Conservation (phyloP, 2,797 vertebrate species). For the Scolopax rusticola region DNA sequence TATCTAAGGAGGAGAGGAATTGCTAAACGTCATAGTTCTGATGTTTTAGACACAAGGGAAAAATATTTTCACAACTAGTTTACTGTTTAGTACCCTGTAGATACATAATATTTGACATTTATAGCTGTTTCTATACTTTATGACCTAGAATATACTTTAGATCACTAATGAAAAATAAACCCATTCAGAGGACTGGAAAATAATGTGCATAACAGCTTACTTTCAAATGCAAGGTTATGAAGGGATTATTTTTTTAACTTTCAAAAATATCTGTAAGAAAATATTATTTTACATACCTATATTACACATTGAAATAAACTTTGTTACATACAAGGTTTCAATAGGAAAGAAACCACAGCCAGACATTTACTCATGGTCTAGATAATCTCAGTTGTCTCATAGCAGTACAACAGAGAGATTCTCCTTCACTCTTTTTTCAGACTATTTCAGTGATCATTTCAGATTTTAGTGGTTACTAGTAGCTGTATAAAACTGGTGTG, state of each 20-base stretch:
- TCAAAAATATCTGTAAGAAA: conserved; percentile 81
- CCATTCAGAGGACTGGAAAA: conserved; percentile 60
- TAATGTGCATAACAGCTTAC: conserved; percentile 59
- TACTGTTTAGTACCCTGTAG: conserved; percentile 71
- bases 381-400: neutral
- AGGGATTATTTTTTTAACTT: conserved; percentile 42
- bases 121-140: conserved; percentile 64
- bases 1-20: conserved; percentile 18
- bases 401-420: neutral
- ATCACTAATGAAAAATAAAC: conserved; percentile 77
- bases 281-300: conserved; percentile 77
- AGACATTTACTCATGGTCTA: conserved; percentile 30
- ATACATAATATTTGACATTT: conserved; percentile 70
- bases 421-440: neutral
- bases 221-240: conserved; percentile 71
- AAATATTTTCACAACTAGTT: conserved; percentile 70
- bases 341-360: conserved; percentile 51
- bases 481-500: neutral
- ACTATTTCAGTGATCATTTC: neutral
- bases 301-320: conserved; percentile 76
- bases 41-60: conserved; percentile 51
- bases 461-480: neutral
- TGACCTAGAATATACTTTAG: conserved; percentile 71
- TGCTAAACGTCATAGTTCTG: neutral
- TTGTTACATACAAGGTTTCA: conserved; percentile 71